Conservation (phyloP, 2,797 vertebrate species). For the Enteromius anoplus region DNA sequence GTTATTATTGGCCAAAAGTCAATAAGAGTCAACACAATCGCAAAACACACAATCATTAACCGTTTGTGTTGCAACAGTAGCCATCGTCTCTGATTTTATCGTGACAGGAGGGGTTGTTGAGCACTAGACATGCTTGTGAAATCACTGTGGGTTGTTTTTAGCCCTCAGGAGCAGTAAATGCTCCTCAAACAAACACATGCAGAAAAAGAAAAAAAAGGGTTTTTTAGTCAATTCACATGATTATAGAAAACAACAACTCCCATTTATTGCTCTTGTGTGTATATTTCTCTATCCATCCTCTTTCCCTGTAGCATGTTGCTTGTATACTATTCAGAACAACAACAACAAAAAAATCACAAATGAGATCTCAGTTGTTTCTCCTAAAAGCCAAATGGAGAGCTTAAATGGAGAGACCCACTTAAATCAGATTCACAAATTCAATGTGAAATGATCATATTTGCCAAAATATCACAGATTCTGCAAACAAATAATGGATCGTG, state of each 20-base stretch:
- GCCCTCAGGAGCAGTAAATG: slow-evolving; percentile 69
- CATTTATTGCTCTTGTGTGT: not conserved
- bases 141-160: slow-evolving; percentile 63
- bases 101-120: slow-evolving; percentile 72
- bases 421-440: not conserved
- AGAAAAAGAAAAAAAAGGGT: slow-evolving; percentile 58
- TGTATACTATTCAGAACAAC: not conserved
- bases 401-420: not conserved
- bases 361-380: not conserved
- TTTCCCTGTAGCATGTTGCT: not conserved
- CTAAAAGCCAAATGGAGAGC: not conserved
- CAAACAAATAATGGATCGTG: not conserved
- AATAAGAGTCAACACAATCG: slow-evolving; percentile 72
- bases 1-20: slow-evolving; percentile 75
- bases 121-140: slow-evolving; percentile 69
- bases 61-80: slow-evolving; percentile 74
- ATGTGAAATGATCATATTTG: not conserved
- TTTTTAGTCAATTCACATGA: not conserved
- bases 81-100: slow-evolving; percentile 77
- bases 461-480: not conserved
- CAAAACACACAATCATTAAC: slow-evolving; percentile 79
- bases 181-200: slow-evolving; percentile 68
- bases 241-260: not conserved
- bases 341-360: not conserved
- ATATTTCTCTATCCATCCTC: not conserved